Percentiles rank a stretch among this genome's conserved stretches.
Conservation (phyloP, 2,113 vertebrate species). For the Urocolius indicus region DNA sequence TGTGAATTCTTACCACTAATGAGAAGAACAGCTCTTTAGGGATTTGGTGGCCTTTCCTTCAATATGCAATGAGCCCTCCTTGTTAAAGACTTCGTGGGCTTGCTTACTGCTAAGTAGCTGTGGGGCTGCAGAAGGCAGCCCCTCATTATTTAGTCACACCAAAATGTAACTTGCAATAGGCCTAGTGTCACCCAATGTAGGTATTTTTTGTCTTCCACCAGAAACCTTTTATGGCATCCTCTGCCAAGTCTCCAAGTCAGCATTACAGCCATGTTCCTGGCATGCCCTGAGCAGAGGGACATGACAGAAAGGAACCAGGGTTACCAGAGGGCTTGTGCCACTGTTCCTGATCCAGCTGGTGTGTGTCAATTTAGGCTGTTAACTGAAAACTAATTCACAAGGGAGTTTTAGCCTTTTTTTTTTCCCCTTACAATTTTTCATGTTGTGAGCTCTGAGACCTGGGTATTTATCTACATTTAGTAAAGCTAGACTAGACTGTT, state of each 20-base stretch:
- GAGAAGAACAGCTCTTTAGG: constrained; percentile 31
- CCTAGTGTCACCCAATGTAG: background rate
- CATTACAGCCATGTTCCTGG: background rate
- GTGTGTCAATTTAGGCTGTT: background rate
- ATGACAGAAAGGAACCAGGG: background rate
- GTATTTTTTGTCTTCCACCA: background rate
- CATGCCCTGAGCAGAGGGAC: background rate
- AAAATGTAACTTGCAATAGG: background rate
- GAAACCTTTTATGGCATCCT: background rate
- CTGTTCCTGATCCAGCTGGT: background rate
- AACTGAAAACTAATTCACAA: background rate
- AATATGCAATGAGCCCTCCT: background rate
- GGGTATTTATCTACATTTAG: background rate
- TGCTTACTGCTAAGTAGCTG: background rate
- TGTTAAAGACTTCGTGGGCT: background rate
- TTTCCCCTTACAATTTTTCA: background rate
- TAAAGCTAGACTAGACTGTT: background rate
- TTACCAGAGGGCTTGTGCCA: background rate
- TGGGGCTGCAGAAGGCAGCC: background rate
- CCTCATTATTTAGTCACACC: background rate
- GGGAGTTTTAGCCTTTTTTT: background rate
- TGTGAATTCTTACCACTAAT: constrained; percentile 25
- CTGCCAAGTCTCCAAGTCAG: background rate
- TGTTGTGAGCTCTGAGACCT: background rate
- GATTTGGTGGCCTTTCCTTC: background rate